These are phyloP conservation scores for Octodon degus DNA, from an alignment of 2,113 vertebrate genomes.

Conservation along the genomic window DNA sequence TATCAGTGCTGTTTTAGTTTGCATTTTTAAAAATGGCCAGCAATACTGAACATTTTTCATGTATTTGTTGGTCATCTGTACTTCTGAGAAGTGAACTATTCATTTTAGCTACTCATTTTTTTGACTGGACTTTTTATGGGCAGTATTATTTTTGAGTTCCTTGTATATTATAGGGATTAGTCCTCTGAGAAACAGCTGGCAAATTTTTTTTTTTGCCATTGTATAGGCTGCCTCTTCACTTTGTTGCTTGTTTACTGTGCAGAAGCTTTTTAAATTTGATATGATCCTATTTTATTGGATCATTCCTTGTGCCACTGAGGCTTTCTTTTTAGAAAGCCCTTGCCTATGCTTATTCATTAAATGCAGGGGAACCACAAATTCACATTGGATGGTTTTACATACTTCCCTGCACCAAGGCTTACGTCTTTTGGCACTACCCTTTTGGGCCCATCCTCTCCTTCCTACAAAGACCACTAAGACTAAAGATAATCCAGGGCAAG, in stretches of 20 bases:
- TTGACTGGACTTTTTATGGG: not conserved
- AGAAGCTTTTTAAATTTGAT: not conserved
- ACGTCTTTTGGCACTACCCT: not conserved
- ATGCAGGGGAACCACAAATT: not conserved
- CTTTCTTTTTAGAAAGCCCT: not conserved
- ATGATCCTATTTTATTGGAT: not conserved
- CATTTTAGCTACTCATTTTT: not conserved
- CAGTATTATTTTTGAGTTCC: not conserved
- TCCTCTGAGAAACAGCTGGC: not conserved
- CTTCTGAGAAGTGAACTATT: not conserved
- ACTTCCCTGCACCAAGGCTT: not conserved
- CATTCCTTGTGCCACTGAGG: not conserved
- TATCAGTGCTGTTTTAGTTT: not conserved
- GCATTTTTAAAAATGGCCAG: not conserved
- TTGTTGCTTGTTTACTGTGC: not conserved
- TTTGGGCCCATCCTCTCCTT: not conserved
- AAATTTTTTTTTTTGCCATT: not conserved
- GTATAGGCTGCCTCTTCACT: not conserved
- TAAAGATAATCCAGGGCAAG: not conserved
- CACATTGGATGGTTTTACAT: not conserved
- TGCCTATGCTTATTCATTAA: not conserved
- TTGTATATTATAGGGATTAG: not conserved
- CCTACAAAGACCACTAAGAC: not conserved
- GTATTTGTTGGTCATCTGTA: not conserved
- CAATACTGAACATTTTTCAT: not conserved